Evolutionary conservation across 2,888 invertebrate species (phyloP), one percentile per base, ranked within the genome.

Genomic region (Apodemia hepburni): DNA sequence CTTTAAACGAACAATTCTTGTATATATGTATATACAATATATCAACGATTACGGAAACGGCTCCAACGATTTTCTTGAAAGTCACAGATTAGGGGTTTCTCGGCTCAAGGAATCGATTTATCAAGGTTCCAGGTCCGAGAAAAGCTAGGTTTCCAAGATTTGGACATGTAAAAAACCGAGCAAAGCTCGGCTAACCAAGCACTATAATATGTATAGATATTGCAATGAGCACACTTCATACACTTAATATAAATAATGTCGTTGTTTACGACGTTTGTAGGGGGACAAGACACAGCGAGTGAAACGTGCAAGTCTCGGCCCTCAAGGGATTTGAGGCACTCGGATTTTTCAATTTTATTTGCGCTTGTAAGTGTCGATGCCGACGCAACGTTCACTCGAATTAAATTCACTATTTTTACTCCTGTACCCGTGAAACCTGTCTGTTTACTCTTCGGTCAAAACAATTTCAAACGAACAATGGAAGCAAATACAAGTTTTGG

Each of bases 271-370:
- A 73, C 75, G 77, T 80, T 76, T 78, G 73, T 73, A 73, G 76
- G 76, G 76, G 74, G 77, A 76, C 74, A 72, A 65, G 74, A 75
- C 78, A 65, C 15, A 42, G 61, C 69, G 82, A 80, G 79, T 71
- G 73, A 75, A 77, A 88, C 89, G 89, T 90, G 90, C 80, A 79
- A 75, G 71, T 68, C 66, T 69, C 70, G 68, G 62, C 75, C 78
- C 84, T 75, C 76, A 12, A 73, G 86, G 88, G 90, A 89, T 89
- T 89, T 87, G 79, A 69, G 78, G 67, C 73, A 77, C 73, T 75
- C 76, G 77, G 82, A 84, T 85, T 88, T 89, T 88, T 84, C 84
- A 85, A 87, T 87, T 87, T 86, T 89, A 87, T 90, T 89, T 88
- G 85, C 84, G 74, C 75, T 75, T 80, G 84, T 87, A 87, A 89